Conservation (phyloP, 2,888 invertebrate species). For the Cordylochernes scorpioides region DNA sequence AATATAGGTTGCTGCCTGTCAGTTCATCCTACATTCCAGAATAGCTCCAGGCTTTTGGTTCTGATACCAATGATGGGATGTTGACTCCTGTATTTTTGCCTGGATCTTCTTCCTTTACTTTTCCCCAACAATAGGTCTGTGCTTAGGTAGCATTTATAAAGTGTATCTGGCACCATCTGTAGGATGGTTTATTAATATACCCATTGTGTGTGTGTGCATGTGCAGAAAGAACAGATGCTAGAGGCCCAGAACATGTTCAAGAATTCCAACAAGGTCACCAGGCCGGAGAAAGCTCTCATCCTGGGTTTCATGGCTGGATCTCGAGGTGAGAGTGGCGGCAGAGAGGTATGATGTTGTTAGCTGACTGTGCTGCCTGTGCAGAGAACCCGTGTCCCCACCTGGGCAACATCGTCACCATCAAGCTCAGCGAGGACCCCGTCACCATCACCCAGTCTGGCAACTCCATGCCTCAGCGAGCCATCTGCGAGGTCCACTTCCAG, state of each 20-base stretch:
- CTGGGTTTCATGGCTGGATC: conserved; percentile 97
- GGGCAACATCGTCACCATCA: conserved; percentile 84
- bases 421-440: conserved; percentile 70
- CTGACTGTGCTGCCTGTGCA: too few species aligned
- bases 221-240: conserved; percentile 74
- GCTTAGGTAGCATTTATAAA: too few species aligned
- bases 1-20: too few species aligned
- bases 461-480: conserved; percentile 41
- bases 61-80: too few species aligned
- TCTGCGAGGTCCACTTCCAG: conserved; percentile 84
- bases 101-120: too few species aligned
- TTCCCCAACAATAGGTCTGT: too few species aligned
- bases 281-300: conserved; percentile 88
- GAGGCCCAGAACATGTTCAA: conserved; percentile 94
- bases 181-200: neutral
- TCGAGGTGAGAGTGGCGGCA: conserved; percentile 45
- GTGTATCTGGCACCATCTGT: too few species aligned
- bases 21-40: too few species aligned
- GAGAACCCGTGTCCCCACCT: conserved; percentile 92
- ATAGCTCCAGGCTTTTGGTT: too few species aligned
- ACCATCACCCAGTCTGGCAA: conserved; percentile 61
- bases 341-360: too few species aligned
- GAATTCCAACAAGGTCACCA: conserved; percentile 75
- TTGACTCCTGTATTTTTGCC: too few species aligned
- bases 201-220: conserved; percentile 15